Evolutionary conservation across 2,797 vertebrate species (phyloP).

Genomic region (Chromobotia macracanthus): DNA sequence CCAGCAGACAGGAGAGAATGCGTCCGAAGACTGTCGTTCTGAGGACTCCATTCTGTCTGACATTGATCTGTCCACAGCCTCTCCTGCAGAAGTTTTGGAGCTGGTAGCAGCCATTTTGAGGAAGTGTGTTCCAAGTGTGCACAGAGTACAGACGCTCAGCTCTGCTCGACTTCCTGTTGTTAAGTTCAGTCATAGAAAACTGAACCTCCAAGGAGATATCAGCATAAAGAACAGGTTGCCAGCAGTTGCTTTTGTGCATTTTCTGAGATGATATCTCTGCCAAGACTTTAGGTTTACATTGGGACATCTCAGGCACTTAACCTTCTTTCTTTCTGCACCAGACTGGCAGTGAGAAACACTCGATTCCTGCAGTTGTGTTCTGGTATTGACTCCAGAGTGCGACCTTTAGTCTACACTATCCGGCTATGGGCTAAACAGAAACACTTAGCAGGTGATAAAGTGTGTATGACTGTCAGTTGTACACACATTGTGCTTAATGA

Average conservation of each 20-base stretch:
- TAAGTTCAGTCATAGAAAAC: slow-evolving; percentile 89
- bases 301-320: neutral
- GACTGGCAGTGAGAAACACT: slow-evolving; percentile 90
- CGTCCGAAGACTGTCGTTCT: slow-evolving; percentile 69
- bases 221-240: slow-evolving; percentile 89
- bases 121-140: slow-evolving; percentile 89
- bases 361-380: slow-evolving; percentile 87
- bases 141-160: slow-evolving; percentile 84
- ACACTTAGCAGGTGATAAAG: slow-evolving; percentile 83
- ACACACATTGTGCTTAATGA: neutral
- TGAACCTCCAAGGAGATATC: slow-evolving; percentile 86
- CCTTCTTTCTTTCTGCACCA: slow-evolving; percentile 56
- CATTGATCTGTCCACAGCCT: slow-evolving; percentile 75
- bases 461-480: neutral
- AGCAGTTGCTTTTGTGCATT: slow-evolving; percentile 44
- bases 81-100: slow-evolving; percentile 78
- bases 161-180: slow-evolving; percentile 86
- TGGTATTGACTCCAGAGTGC: slow-evolving; percentile 80
- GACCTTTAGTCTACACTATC: slow-evolving; percentile 83
- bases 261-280: neutral
- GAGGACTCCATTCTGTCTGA: slow-evolving; percentile 86
- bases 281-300: neutral
- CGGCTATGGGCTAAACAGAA: slow-evolving; percentile 91
- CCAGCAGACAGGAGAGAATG: slow-evolving; percentile 68
- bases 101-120: slow-evolving; percentile 84